Evolutionary conservation across 2,888 invertebrate genomes (phyloP).

Genomic region (Phymatocera aterrima): DNA sequence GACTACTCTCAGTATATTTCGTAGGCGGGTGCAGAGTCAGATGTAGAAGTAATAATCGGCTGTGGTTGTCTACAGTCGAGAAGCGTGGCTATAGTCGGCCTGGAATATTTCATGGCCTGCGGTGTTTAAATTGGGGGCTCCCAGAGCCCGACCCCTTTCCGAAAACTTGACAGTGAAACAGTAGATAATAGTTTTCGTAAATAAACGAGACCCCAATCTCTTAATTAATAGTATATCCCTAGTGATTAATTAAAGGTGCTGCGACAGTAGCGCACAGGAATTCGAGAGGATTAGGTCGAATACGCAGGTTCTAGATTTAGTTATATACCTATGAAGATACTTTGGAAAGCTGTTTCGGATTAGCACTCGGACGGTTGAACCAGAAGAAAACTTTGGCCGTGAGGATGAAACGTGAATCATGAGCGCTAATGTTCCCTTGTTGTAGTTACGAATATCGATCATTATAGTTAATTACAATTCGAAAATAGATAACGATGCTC

Average conservation of each 20-base stretch:
- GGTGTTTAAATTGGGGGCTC: neutral
- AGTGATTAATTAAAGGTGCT: neutral
- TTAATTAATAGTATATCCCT: slow-evolving; percentile 2
- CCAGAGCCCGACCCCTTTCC: neutral
- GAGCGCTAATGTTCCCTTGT: too few species aligned
- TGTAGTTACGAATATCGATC: too few species aligned
- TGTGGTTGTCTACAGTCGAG: neutral
- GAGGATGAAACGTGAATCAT: too few species aligned
- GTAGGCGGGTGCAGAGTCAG: neutral
- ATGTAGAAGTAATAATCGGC: neutral
- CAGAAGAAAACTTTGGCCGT: too few species aligned
- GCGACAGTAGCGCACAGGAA: neutral
- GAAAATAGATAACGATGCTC: too few species aligned
- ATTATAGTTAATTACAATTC: too few species aligned
- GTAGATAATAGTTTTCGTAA: neutral
- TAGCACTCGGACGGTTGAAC: neutral
- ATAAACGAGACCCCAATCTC: neutral
- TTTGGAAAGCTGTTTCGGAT: neutral
- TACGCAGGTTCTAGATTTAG: neutral
- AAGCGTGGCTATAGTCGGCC: neutral
- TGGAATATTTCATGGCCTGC: neutral
- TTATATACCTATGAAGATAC: too few species aligned
- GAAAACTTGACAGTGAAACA: too few species aligned
- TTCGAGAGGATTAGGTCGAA: slow-evolving; percentile 1
- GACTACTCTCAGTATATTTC: neutral